phyloP scores from a whole-genome alignment of 1,140 invertebrate genomes.

The Glossosoma conforme region DNA sequence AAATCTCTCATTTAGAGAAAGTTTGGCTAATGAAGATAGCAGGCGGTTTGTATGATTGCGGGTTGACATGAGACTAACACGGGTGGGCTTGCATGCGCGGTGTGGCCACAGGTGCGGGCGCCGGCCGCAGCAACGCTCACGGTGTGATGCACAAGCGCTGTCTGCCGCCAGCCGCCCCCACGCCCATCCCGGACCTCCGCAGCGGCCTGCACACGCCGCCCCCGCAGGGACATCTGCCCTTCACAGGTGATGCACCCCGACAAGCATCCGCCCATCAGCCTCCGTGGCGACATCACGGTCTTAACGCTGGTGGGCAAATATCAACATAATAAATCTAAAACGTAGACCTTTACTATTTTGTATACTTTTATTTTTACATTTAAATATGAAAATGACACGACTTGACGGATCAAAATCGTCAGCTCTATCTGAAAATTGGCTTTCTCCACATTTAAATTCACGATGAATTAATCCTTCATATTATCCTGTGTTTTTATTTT shows the following conservation, averaged over 20 bases:
- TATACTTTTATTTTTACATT: no score
- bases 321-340: background rate
- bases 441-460: background rate
- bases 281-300: no score
- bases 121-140: constrained; percentile 69
- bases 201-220: constrained; percentile 63
- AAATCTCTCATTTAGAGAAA: no score
- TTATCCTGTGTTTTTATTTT: no score
- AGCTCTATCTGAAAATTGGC: background rate
- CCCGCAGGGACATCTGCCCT: constrained; percentile 47
- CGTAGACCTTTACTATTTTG: no score
- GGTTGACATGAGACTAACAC: constrained; percentile 20
- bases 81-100: constrained; percentile 23
- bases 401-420: background rate
- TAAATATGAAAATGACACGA: background rate
- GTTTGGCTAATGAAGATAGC: background rate
- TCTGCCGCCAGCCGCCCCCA: constrained; percentile 66
- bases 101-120: constrained; percentile 32
- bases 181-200: constrained; percentile 80
- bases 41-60: no score
- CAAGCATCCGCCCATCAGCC: no score
- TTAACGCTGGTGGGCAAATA: no score
- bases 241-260: constrained; percentile 41
- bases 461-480: no score
- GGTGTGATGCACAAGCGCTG: constrained; percentile 78